phyloP scores from a whole-genome alignment of 2,888 invertebrate genomes.

The Arctia plantaginis region DNA sequence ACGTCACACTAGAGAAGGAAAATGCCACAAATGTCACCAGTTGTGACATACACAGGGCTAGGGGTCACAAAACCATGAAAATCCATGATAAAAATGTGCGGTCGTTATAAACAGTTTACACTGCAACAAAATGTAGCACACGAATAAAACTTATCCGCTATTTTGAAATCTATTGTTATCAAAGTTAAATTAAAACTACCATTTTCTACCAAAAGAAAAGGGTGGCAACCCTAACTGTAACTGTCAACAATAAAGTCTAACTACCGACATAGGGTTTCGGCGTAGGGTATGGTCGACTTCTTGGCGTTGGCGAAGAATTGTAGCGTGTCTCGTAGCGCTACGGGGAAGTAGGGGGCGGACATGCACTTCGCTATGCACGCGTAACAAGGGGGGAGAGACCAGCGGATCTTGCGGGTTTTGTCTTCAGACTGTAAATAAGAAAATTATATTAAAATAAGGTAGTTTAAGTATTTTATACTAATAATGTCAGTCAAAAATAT shows the following conservation, averaged over 20 bases:
- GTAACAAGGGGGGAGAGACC: constrained; percentile 88
- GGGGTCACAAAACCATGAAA: too few species aligned
- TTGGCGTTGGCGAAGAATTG: constrained; percentile 50
- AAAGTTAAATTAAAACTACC: not conserved
- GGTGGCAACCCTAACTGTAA: not conserved
- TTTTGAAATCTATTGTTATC: too few species aligned
- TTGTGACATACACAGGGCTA: too few species aligned
- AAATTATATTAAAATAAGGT: not conserved
- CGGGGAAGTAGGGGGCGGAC: constrained; percentile 64
- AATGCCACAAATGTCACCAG: too few species aligned
- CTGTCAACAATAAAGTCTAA: not conserved
- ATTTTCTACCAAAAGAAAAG: not conserved
- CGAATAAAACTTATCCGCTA: too few species aligned
- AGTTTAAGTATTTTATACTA: not conserved
- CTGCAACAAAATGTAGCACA: not conserved
- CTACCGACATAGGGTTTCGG: constrained; percentile 33
- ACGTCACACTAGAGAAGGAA: too few species aligned
- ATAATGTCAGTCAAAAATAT: not conserved
- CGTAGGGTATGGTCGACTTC: constrained; percentile 24
- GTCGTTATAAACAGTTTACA: not conserved
- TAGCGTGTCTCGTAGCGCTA: constrained; percentile 69
- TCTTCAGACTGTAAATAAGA: constrained; percentile 87
- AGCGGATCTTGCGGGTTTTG: constrained; percentile 87
- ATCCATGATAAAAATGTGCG: too few species aligned
- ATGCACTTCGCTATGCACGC: constrained; percentile 75